A percentile compares a stretch with the other conserved stretches of the same genome.
Evolutionary conservation across 2,113 vertebrate species (phyloP).

Genomic region (Ictidomys tridecemlineatus): DNA sequence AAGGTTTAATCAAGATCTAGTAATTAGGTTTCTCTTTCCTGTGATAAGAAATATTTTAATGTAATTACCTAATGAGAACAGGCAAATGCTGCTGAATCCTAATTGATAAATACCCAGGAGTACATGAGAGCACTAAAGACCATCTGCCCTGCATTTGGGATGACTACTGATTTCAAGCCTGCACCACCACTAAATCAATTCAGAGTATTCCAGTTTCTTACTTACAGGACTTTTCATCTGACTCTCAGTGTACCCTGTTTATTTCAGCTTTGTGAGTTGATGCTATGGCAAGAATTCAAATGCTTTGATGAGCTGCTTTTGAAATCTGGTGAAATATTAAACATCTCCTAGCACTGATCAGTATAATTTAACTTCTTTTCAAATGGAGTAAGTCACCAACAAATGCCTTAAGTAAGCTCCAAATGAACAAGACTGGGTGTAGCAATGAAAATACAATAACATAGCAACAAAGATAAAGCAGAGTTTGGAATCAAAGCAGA

Average conservation of each 20-base stretch:
- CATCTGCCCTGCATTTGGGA: slow-evolving; percentile 69
- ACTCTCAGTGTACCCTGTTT: not conserved
- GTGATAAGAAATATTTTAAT: slow-evolving; percentile 73
- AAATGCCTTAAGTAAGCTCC: not conserved
- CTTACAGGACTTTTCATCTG: not conserved
- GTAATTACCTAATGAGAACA: slow-evolving; percentile 75
- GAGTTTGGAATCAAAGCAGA: not conserved
- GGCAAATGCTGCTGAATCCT: slow-evolving; percentile 57
- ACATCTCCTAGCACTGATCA: not conserved
- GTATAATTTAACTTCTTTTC: slow-evolving; percentile 4
- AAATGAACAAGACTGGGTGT: not conserved
- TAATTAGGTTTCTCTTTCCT: slow-evolving; percentile 69
- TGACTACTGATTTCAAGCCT: slow-evolving; percentile 25
- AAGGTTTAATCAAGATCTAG: slow-evolving; percentile 64
- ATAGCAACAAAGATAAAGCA: not conserved
- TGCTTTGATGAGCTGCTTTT: not conserved
- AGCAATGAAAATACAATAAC: not conserved
- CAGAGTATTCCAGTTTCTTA: not conserved
- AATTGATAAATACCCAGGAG: slow-evolving; percentile 73
- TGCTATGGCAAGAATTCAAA: not conserved
- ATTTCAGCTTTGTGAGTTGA: not conserved
- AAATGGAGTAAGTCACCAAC: not conserved
- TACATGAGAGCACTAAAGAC: slow-evolving; percentile 14
- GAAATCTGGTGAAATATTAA: slow-evolving; percentile 46
- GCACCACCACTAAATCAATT: not conserved